phyloP scores from a whole-genome alignment of 2,797 vertebrate species.

The Onychomys arenicola region DNA sequence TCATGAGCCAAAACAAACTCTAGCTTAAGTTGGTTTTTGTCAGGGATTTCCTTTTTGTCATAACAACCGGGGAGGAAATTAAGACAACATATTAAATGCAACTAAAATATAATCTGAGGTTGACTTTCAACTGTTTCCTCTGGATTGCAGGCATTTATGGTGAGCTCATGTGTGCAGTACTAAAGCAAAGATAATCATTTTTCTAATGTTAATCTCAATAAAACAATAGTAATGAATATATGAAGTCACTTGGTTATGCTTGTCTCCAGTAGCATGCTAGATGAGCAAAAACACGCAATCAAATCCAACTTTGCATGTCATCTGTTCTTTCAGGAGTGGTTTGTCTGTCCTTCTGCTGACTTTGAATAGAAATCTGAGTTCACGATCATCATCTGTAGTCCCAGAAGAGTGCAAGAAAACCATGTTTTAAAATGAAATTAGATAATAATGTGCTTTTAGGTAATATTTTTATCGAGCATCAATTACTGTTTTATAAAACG shows the following conservation, averaged over 20 bases:
- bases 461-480: conserved; percentile 15
- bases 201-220: conserved; percentile 25
- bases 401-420: conserved; percentile 41
- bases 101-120: not conserved
- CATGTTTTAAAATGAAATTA: conserved; percentile 51
- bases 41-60: not conserved
- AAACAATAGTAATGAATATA: conserved; percentile 28
- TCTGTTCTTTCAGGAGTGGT: not conserved
- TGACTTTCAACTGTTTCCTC: conserved; percentile 30
- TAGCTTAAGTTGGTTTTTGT: not conserved
- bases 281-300: conserved; percentile 4
- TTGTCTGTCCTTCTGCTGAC: not conserved
- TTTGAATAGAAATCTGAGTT: conserved; percentile 51
- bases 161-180: not conserved
- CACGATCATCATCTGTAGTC: not conserved
- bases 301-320: conserved; percentile 31
- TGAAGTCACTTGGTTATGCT: conserved; percentile 7
- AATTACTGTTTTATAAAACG: conserved; percentile 50
- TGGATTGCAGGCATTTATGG: not conserved
- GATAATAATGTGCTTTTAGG: conserved; percentile 32
- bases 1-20: not conserved
- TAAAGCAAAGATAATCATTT: conserved; percentile 42
- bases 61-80: not conserved
- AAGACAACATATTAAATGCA: conserved; percentile 1
- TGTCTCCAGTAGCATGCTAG: not conserved